Percentiles rank a stretch among this genome's conserved stretches.
Conservation (phyloP, 2,797 vertebrate species). For the Galaxias olidus region DNA sequence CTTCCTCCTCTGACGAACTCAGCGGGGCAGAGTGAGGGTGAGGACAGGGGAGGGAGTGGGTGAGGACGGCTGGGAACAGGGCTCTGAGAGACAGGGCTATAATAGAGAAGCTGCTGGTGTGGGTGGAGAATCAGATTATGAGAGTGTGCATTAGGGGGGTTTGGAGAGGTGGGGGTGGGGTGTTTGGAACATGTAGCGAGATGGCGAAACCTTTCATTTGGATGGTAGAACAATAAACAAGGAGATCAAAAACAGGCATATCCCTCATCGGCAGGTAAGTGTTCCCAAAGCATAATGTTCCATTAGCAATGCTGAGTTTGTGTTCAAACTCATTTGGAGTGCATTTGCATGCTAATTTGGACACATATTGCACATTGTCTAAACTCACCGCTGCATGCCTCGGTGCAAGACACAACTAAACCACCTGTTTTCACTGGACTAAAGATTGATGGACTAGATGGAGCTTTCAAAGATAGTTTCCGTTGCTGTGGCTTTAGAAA, state of each 20-base stretch:
- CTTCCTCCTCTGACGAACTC: conserved; percentile 64
- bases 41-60: conserved; percentile 23
- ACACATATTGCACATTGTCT: background rate
- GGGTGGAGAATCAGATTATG: conserved; percentile 46
- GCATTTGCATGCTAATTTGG: conserved; percentile 18
- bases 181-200: too few relatives aligned
- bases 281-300: too few relatives aligned
- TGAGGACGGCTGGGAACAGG: conserved; percentile 41
- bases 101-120: conserved; percentile 41
- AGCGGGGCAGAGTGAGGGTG: conserved; percentile 39
- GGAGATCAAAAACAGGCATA: too few relatives aligned
- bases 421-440: conserved; percentile 28
- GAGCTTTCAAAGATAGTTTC: conserved; percentile 47
- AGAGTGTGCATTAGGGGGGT: conserved; percentile 29
- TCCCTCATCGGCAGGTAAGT: too few relatives aligned
- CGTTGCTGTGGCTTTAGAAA: conserved; percentile 47
- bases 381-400: conserved; percentile 18
- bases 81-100: conserved; percentile 51
- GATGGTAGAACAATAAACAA: too few relatives aligned
- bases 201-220: too few relatives aligned
- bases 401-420: conserved; percentile 9
- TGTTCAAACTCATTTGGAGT: too few relatives aligned
- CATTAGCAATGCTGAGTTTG: background rate
- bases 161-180: conserved; percentile 15
- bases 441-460: conserved; percentile 37